phyloP scores from a whole-genome alignment of 2,888 invertebrate species.

The Rhaphigaster nebulosa region DNA sequence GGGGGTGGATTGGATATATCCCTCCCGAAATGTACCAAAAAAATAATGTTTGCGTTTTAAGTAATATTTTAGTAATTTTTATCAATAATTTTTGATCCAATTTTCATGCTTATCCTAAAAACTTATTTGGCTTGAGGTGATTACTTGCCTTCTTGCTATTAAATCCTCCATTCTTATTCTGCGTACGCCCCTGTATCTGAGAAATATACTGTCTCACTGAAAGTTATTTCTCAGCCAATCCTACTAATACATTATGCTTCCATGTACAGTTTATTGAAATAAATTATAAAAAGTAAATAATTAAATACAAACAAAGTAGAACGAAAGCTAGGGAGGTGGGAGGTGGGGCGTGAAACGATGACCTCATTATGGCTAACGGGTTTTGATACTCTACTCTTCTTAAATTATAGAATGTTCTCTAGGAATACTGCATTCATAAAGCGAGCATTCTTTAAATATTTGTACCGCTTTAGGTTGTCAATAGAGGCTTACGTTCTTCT shows the following conservation, averaged over 20 bases:
- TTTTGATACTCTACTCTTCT: constrained; percentile 27
- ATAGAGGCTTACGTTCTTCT: neutral
- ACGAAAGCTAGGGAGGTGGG: neutral
- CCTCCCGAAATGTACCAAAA: too few relatives aligned
- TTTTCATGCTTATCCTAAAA: too few relatives aligned
- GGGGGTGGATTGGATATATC: too few relatives aligned
- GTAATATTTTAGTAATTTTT: too few relatives aligned
- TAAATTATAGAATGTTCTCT: constrained; percentile 6
- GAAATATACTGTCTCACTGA: too few relatives aligned
- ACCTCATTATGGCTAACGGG: constrained; percentile 29
- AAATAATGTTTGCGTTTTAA: too few relatives aligned
- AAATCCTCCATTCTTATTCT: too few relatives aligned
- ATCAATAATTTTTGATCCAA: too few relatives aligned
- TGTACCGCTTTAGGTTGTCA: neutral
- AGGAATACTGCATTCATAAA: neutral
- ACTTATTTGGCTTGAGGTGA: too few relatives aligned
- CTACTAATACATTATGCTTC: neutral
- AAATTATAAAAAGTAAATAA: neutral
- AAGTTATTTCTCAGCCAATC: neutral
- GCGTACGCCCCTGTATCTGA: too few relatives aligned
- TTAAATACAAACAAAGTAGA: neutral
- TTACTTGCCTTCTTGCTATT: too few relatives aligned
- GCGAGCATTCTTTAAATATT: neutral
- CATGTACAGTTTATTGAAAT: neutral
- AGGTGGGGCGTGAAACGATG: constrained; percentile 20